phyloP scores from a whole-genome alignment of 2,888 invertebrate genomes.

The Netelia melanura region DNA sequence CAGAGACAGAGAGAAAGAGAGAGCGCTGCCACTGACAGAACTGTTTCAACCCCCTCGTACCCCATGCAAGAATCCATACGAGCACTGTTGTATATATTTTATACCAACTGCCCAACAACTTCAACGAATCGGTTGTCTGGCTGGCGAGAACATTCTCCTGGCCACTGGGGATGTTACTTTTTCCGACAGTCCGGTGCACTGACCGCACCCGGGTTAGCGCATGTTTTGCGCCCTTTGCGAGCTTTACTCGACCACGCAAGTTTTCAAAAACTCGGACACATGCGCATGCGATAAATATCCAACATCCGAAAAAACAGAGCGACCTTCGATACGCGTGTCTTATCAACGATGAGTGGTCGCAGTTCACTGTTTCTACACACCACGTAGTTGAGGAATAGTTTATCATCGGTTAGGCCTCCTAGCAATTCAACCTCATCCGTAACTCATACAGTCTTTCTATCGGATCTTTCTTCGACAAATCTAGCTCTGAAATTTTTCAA shows the following conservation, averaged over 20 bases:
- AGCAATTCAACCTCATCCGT: conserved; percentile 17
- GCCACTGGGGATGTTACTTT: conserved; percentile 54
- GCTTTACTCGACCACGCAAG: conserved; percentile 47
- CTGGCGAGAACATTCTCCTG: conserved; percentile 37
- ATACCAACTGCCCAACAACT: conserved; percentile 51
- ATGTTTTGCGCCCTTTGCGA: conserved; percentile 14
- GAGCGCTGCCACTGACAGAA: conserved; percentile 81
- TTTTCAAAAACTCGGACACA: conserved; percentile 18
- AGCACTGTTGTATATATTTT: conserved; percentile 40
- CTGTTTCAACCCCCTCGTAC: conserved; percentile 51
- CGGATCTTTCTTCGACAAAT: neutral
- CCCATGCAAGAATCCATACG: conserved; percentile 14
- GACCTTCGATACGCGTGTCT: conserved; percentile 35
- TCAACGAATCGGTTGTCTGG: conserved; percentile 47
- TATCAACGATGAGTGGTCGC: conserved; percentile 60
- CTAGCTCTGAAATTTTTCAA: conserved; percentile 1
- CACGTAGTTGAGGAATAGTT: conserved; percentile 56
- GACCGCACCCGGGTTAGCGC: conserved; percentile 35
- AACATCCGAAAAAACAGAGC: conserved; percentile 42
- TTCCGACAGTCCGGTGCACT: conserved; percentile 73
- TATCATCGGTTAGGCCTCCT: conserved; percentile 35
- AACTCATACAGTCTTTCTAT: neutral
- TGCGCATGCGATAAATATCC: conserved; percentile 53
- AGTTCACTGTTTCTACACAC: conserved; percentile 18
- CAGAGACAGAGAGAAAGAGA: conserved; percentile 80